Conservation (phyloP, 2,113 vertebrate genomes). For the Lasiurus borealis region DNA sequence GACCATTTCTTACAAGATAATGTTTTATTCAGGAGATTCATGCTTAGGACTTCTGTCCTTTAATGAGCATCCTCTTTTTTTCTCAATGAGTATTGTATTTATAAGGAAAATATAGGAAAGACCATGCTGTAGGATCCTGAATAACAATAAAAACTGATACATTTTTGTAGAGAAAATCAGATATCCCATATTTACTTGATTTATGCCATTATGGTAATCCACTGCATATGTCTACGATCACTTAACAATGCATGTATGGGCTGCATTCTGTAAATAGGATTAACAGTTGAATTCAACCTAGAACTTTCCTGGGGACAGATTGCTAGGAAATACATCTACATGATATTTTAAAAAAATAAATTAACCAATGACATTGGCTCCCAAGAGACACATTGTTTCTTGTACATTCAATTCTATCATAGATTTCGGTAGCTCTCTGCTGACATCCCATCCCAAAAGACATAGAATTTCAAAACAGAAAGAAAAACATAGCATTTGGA, state of each 20-base stretch:
- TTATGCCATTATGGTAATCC: constrained; percentile 61
- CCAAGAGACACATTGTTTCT: constrained; percentile 62
- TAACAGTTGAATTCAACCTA: constrained; percentile 74
- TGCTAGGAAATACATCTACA: constrained; percentile 72
- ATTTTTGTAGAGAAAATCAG: constrained; percentile 59
- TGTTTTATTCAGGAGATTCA: constrained; percentile 63
- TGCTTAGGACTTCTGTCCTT: constrained; percentile 51
- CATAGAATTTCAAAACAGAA: constrained; percentile 70
- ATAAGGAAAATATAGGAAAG: constrained; percentile 61
- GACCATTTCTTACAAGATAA: constrained; percentile 46
- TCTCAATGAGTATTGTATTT: constrained; percentile 44
- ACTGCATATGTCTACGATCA: constrained; percentile 65
- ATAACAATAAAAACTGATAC: constrained; percentile 54
- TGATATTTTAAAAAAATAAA: constrained; percentile 78
- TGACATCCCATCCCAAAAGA: constrained; percentile 63
- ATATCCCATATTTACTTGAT: constrained; percentile 46
- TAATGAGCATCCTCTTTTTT: constrained; percentile 59
- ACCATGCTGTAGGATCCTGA: constrained; percentile 41
- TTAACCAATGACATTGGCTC: constrained; percentile 72
- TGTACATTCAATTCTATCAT: constrained; percentile 59
- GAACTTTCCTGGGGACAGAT: constrained; percentile 69
- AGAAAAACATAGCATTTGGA: constrained; percentile 57
- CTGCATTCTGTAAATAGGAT: constrained; percentile 75
- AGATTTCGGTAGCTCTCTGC: constrained; percentile 63
- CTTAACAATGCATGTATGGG: constrained; percentile 62